Conservation (phyloP, 2,888 invertebrate species). For the Antheraea assamensis region DNA sequence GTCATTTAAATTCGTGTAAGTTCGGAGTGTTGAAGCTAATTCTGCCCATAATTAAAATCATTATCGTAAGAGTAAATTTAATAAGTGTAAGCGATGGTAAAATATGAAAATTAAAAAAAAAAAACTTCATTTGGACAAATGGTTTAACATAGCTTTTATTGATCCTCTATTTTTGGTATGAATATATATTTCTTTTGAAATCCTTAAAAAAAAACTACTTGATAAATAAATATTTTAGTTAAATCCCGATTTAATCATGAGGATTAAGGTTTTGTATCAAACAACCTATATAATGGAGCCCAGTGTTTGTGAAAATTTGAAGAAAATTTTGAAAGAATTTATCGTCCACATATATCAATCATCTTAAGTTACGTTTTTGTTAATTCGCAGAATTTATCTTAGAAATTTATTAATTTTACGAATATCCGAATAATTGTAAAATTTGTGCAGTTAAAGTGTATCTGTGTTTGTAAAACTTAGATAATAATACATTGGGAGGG, state of each 20-base stretch:
- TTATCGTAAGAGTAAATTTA: background rate
- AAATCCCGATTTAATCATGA: too few relatives aligned
- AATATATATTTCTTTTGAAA: background rate
- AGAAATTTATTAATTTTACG: background rate
- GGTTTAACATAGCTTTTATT: background rate
- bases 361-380: background rate
- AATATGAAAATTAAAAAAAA: background rate
- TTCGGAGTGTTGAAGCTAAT: background rate
- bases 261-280: too few relatives aligned
- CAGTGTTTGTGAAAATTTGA: background rate
- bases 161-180: background rate
- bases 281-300: background rate
- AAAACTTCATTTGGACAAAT: background rate
- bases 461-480: slow-evolving; percentile 61
- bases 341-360: background rate
- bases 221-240: background rate
- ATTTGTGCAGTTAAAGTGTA: slow-evolving; percentile 42
- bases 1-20: background rate
- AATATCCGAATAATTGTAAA: slow-evolving; percentile 19
- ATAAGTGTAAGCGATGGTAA: background rate
- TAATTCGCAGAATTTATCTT: background rate
- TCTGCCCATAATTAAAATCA: background rate
- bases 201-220: background rate
- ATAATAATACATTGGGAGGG: slow-evolving; percentile 37
- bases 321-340: background rate